Percentiles rank a stretch among this genome's conserved stretches.
Conservation (phyloP, 2,113 vertebrate genomes). For the Seriola dumerili region DNA sequence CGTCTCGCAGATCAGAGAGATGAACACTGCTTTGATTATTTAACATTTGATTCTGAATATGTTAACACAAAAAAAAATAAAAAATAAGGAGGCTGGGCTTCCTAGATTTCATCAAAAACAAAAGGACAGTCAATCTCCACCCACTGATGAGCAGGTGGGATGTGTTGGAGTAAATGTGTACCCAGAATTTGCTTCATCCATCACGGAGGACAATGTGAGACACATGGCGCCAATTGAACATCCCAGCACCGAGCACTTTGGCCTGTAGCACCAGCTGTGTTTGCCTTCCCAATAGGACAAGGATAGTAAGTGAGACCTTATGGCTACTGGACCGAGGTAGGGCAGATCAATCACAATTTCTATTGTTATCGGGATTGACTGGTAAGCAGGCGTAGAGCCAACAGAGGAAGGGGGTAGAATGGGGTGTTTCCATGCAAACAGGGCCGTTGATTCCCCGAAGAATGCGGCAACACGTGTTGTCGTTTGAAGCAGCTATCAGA, state of each 20-base stretch:
- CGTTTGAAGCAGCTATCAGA: conserved; percentile 1
- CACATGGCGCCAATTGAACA: conserved; percentile 55
- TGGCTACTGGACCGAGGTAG: conserved; percentile 66
- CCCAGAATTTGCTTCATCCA: conserved; percentile 68
- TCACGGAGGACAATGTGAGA: conserved; percentile 68
- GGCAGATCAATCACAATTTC: conserved; percentile 79
- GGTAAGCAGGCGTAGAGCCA: not conserved
- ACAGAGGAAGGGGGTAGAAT: not conserved
- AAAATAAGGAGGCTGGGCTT: not conserved
- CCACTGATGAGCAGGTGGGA: conserved; percentile 72
- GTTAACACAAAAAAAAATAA: not conserved
- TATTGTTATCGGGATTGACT: conserved; percentile 68
- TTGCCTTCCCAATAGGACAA: conserved; percentile 78
- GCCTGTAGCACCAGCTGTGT: conserved; percentile 80
- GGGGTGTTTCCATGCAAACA: conserved; percentile 43
- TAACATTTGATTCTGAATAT: not conserved
- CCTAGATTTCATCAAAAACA: conserved; percentile 2
- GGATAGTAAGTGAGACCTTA: conserved; percentile 62
- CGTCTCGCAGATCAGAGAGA: conserved; percentile 6
- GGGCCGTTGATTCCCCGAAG: not conserved
- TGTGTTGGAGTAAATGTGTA: conserved; percentile 55
- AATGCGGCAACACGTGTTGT: not conserved
- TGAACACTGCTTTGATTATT: not conserved
- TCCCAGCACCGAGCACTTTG: conserved; percentile 51
- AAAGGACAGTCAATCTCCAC: conserved; percentile 18